A percentile compares a stretch with the other conserved stretches of the same genome.
These are phyloP conservation scores for Eilema caniola DNA, from an alignment of 2,888 invertebrate genomes.

Conservation along the genomic window DNA sequence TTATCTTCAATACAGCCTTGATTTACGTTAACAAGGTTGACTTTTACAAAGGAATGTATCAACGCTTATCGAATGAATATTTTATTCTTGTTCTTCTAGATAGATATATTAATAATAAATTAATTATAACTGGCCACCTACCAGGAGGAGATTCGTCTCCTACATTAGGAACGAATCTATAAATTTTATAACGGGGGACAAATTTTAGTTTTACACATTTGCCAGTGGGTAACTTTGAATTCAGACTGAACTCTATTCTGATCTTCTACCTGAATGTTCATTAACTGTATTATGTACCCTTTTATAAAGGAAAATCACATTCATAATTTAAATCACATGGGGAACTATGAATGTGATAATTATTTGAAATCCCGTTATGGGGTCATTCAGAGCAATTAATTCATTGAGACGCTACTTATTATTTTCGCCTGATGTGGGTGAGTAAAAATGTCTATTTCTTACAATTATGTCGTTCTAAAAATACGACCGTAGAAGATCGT, in stretches of 20 bases:
- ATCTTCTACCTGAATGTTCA: not conserved
- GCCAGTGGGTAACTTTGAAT: no score
- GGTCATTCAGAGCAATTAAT: constrained; percentile 80
- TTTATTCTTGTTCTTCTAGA: not conserved
- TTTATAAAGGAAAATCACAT: not conserved
- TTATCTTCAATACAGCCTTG: constrained; percentile 43
- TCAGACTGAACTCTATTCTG: not conserved
- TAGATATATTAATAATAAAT: no score
- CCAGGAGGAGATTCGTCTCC: no score
- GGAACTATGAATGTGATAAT: constrained; percentile 23
- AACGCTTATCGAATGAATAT: not conserved
- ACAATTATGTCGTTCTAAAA: not conserved
- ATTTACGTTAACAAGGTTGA: not conserved
- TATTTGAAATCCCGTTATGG: constrained; percentile 60
- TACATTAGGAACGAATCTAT: no score
- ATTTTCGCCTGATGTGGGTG: not conserved
- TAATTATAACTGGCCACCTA: no score
- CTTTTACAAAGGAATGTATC: not conserved
- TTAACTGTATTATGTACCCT: not conserved
- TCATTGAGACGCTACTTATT: constrained; percentile 70
- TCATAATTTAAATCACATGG: not conserved
- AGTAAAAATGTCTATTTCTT: not conserved
- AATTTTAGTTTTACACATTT: no score
- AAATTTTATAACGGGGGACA: no score
- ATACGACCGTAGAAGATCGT: not conserved